Evolutionary conservation across 2,888 invertebrate genomes (phyloP), one percentile per base, ranked within the genome.

Genomic region (Tetropium fuscum): DNA sequence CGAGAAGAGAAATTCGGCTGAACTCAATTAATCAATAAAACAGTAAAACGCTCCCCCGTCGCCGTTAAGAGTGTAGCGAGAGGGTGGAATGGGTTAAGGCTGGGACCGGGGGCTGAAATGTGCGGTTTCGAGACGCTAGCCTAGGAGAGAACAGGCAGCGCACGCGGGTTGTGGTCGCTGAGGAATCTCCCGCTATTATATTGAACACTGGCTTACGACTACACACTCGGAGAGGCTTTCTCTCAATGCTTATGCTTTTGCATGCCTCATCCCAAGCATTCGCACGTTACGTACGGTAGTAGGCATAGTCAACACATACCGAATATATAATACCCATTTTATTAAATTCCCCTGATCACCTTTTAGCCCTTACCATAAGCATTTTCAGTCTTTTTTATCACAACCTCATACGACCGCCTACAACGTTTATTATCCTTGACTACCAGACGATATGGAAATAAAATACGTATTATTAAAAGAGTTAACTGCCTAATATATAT

Each of bases 11-110:
- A 77, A 78, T 80, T 79, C 77, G 79, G 79, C 79, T 78, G 78
- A 80, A 80, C 80, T 80, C 80, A 80, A 81, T 80, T 80, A 81
- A 81, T 81, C 81, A 80, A 81, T 80, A 81, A 81, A 80, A 80
- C 81, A 80, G 81, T 81, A 80, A 81, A 80, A 80, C 79, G 81
- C 76, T 80, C 79, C 79, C 80, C 78, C 78, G 79, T 77, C 78
- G 78, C 79, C 74, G 79, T 80, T 77, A 79, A 78, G 78, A 79
- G 79, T 78, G 77, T 78, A 71, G 66, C 64, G 64, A 53, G 53
- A 56, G 68, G 66, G 64, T 62, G 69, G 69, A 73, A 69, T 69
- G 69, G 74, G 72, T 72, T 72, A 68, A 68, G 63, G 65, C 61
- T 49, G 60, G 55, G 66, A 64, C 61, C 49, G 51, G 71, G 70